These are phyloP conservation scores for Bombus sibiricus DNA, from an alignment of 1,140 invertebrate genomes.

Conservation along the genomic window DNA sequence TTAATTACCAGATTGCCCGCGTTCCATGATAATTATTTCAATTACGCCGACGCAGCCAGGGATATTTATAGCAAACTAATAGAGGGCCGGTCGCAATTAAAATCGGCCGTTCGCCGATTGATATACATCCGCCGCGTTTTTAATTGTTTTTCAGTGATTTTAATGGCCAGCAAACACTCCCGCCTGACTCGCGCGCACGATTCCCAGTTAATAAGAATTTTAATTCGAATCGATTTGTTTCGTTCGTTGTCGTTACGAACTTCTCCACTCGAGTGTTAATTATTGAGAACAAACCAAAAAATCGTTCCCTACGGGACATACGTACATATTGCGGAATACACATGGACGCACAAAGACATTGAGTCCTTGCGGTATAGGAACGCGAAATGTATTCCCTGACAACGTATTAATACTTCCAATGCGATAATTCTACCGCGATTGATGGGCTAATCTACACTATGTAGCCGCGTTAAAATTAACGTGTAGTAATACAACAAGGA, in stretches of 20 bases:
- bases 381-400: too few relatives aligned
- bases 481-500: background rate
- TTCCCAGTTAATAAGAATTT: conserved; percentile 4
- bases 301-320: too few relatives aligned
- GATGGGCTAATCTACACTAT: background rate
- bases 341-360: too few relatives aligned
- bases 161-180: background rate
- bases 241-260: background rate
- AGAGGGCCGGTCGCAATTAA: conserved; percentile 6
- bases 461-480: background rate
- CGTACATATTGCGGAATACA: too few relatives aligned
- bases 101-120: conserved; percentile 13
- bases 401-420: background rate
- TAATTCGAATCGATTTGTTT: background rate
- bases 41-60: background rate
- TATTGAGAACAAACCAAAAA: background rate
- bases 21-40: conserved; percentile 39
- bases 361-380: background rate
- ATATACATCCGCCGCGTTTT: conserved; percentile 6
- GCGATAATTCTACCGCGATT: background rate
- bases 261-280: background rate
- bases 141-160: conserved; percentile 24
- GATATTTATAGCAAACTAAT: conserved; percentile 27
- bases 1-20: conserved; percentile 45
- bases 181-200: background rate